Base-by-base conservation (phyloP, 2,113 vertebrate genomes). In the Chaenocephalus aceratus region DNA sequence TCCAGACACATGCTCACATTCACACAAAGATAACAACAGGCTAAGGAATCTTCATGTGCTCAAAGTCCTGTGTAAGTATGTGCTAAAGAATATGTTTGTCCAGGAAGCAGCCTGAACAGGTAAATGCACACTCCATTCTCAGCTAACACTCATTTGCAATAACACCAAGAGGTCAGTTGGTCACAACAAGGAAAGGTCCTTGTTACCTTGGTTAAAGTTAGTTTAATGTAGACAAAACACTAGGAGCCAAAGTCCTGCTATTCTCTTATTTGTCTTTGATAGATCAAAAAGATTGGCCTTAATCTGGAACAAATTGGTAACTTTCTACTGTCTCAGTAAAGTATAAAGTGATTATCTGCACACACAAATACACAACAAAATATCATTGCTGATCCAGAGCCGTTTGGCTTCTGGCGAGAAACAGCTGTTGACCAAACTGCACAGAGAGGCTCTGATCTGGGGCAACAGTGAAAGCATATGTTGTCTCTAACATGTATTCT, bases 351-450 rank as follows among this genome's bases (percentile, higher is more conserved):
- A 89, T 76, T 84, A 61, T 72, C 16, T 49, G 3, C 4, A 5
- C 46, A 14, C 63, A 36, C n/a, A 44, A 3, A 48, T 10, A 36
- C 7, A 64, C 49, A 52, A 13, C 61, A 45, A 60, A 68, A 75
- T 57, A 80, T 41, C n/a, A 36, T 60, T 77, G 82, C 66, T 68
- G 53, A 87, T 80, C 77, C 64, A 70, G 84, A 81, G 83, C 83
- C 70, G 60, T 88, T 79, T 84, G 67, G 79, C 84, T 83, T 89
- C 74, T 77, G 80, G 69, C 72, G 69, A 53, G 84, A 83, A 89
- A 83, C 85, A 88, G 89, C 82, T 91, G 89, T 83, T 88, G 82
- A 84, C 81, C 81, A 90, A 86, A 82, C 78, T 60, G 73, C 48
- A 85, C 18, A 80, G 83, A 83, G 70, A 72, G 60, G 34, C 48